These are phyloP conservation scores for Otocyon megalotis DNA, from an alignment of 2,113 vertebrate genomes.

Conservation along the genomic window DNA sequence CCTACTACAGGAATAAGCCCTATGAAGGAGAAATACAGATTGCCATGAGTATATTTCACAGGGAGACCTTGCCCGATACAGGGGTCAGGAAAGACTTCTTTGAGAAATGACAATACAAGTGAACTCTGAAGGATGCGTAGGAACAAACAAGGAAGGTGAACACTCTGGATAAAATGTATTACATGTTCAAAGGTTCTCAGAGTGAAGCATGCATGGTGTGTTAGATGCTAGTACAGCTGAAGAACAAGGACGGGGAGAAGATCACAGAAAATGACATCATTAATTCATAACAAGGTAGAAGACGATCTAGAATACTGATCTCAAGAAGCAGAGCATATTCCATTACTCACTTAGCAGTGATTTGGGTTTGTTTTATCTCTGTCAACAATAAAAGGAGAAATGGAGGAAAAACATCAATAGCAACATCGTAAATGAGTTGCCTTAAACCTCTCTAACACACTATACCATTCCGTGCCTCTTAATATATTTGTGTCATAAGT, in stretches of 20 bases:
- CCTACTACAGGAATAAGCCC: neutral
- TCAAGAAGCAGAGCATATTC: neutral
- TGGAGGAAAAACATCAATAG: neutral
- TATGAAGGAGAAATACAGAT: neutral
- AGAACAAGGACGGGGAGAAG: neutral
- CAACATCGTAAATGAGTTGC: neutral
- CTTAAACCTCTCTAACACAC: neutral
- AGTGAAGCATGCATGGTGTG: neutral
- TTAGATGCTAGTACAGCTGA: neutral
- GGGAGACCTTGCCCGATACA: neutral
- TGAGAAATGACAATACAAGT: neutral
- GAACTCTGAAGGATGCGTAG: neutral
- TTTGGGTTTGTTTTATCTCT: neutral
- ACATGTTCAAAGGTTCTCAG: neutral
- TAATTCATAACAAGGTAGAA: neutral
- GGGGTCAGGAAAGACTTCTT: neutral
- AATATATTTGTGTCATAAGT: neutral
- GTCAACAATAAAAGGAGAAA: neutral
- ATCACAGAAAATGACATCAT: neutral
- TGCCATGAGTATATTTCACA: neutral
- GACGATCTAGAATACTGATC: neutral
- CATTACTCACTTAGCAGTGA: neutral
- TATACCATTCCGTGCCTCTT: neutral
- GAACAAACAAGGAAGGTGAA: neutral
- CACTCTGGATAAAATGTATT: neutral